Percentiles rank a stretch among this genome's conserved stretches.
Evolutionary conservation across 2,113 vertebrate genomes (phyloP).

Genomic region (Monarcha castaneiventris): DNA sequence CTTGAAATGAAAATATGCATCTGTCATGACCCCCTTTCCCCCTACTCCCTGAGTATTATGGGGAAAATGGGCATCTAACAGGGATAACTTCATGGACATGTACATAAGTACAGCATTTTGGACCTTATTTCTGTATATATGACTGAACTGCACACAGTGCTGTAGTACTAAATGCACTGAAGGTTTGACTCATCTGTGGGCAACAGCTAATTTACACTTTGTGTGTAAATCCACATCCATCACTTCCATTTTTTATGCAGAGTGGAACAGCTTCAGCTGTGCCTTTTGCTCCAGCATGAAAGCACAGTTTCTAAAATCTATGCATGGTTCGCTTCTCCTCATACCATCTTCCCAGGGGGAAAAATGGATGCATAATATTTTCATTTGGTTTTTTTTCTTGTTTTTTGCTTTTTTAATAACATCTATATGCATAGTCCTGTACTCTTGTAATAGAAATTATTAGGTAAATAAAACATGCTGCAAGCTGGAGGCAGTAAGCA

Average conservation of each 20-base stretch:
- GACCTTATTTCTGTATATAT: neutral
- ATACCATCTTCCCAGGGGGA: neutral
- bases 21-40: neutral
- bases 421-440: neutral
- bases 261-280: neutral
- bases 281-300: neutral
- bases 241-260: neutral
- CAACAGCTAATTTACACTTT: neutral
- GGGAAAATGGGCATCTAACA: neutral
- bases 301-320: neutral
- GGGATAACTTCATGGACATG: neutral
- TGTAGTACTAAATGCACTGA: neutral
- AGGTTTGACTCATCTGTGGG: neutral
- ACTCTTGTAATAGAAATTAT: neutral
- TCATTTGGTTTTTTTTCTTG: neutral
- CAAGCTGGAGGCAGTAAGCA: neutral
- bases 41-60: neutral
- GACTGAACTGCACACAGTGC: neutral
- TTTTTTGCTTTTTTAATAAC: neutral
- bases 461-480: neutral
- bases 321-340: fast-evolving
- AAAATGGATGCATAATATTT: neutral
- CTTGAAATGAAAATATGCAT: neutral
- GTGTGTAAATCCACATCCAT: fast-evolving
- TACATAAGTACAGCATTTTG: neutral